These are phyloP conservation scores for Ceratosolen solmsi DNA, from an alignment of 1,140 invertebrate genomes.

Conservation along the genomic window DNA sequence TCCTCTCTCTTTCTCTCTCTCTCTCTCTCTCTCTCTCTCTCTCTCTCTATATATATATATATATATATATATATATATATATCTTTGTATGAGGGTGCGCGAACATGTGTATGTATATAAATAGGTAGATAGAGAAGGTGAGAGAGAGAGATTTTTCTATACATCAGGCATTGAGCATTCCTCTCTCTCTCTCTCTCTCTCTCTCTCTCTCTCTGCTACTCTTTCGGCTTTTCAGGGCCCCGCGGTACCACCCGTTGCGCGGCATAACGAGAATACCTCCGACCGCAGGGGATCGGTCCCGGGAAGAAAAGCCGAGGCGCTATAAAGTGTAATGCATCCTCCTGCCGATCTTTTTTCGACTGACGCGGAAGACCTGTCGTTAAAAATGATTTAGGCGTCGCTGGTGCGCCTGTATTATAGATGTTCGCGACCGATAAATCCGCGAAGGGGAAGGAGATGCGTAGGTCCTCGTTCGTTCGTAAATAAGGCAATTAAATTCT, in stretches of 20 bases:
- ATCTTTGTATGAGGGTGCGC: no score
- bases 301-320: conserved; percentile 24
- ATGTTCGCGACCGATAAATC: conserved; percentile 41
- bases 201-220: background rate
- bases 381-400: conserved; percentile 48
- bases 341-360: conserved; percentile 29
- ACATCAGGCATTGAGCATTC: no score
- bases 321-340: conserved; percentile 39
- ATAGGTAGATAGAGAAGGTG: no score
- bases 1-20: background rate
- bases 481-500: conserved; percentile 61
- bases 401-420: background rate
- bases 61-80: no score
- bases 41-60: no score
- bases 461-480: conserved; percentile 44
- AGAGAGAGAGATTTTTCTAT: no score
- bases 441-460: conserved; percentile 15
- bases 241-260: conserved; percentile 60
- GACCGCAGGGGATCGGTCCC: conserved; percentile 53
- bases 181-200: background rate
- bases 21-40: background rate
- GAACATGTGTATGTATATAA: no score
- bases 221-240: conserved; percentile 7
- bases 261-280: conserved; percentile 62
- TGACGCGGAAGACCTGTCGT: conserved; percentile 41